Percentiles rank a stretch among this genome's conserved stretches.
These are phyloP conservation scores for Thalpophila matura DNA, from an alignment of 2,888 invertebrate species.

Conservation along the genomic window DNA sequence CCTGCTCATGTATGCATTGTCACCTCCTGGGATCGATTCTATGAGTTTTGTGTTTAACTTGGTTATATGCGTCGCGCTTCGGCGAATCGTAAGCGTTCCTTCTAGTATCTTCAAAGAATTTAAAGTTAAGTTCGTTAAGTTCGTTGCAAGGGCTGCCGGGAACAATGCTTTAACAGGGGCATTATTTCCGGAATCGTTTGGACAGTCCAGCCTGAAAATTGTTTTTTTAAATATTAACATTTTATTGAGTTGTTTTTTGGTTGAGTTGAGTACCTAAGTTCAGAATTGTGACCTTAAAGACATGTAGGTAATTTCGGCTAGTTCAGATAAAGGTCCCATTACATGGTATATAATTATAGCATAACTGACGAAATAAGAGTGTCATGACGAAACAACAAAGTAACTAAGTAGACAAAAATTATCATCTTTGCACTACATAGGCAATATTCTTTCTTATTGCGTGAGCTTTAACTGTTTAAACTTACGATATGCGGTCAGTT, in stretches of 20 bases:
- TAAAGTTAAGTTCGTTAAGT: slow-evolving; percentile 17
- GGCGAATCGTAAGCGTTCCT: slow-evolving; percentile 24
- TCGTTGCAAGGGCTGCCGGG: slow-evolving; percentile 27
- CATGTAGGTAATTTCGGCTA: too few species aligned
- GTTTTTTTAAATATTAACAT: too few species aligned
- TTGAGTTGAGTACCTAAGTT: not conserved
- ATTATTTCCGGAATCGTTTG: not conserved
- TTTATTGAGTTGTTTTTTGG: not conserved
- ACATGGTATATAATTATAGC: too few species aligned
- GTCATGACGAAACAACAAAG: too few species aligned
- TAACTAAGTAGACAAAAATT: too few species aligned
- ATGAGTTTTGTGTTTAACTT: slow-evolving; percentile 37
- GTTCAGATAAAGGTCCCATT: too few species aligned
- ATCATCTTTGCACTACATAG: too few species aligned
- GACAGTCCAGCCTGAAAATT: slow-evolving; percentile 12
- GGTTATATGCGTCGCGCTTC: slow-evolving; percentile 19
- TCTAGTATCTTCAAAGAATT: slow-evolving; percentile 35
- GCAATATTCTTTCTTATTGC: too few species aligned
- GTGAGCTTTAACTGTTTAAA: too few species aligned
- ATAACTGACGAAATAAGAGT: too few species aligned
- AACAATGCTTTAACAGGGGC: slow-evolving; percentile 10
- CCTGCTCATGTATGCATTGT: slow-evolving; percentile 47
- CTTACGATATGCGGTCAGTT: too few species aligned
- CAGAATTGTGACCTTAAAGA: too few species aligned
- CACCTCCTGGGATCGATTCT: slow-evolving; percentile 33